Evolutionary conservation across 2,113 vertebrate species (phyloP), one percentile per base, ranked within the genome.

Genomic region (Myrmophylax atrothorax): DNA sequence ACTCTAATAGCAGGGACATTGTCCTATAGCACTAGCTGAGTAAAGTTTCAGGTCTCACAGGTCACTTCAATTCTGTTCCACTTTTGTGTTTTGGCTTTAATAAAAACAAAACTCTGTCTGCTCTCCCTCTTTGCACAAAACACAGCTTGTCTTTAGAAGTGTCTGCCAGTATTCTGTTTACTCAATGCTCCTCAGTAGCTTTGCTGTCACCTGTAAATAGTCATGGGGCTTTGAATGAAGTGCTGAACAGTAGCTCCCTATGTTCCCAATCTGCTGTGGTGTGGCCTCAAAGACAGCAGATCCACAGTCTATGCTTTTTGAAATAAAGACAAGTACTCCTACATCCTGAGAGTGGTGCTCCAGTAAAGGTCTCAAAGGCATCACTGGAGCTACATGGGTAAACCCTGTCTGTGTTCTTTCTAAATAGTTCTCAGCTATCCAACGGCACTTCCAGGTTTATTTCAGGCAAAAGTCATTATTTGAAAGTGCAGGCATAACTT

Each of bases 1-100:
- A 63, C 28, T 68, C 7, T 18, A 42, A 40, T 1, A 74, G 29
- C 37, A 58, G 20, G 31, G 31, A 38, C 1, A 4, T 0, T 14
- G 42, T 25, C 15, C 22, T 59, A 42, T 12, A 62, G 18, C 8
- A 67, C 6, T 14, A 62, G 28, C 35, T 44, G 37, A 68, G 24
- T 20, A 22, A 87, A 64, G 37, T 44, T 87, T 38, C 49, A 76
- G n/a, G 17, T 88, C 28, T 63, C 59, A 86, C 26, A 49, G 37
- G 20, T 46, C 25, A 62, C 14, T 75, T 62, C 11, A 60, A 10
- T 58, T 90, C 55, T 77, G 10, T 58, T 73, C 49, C 23, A 18
- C 14, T 56, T 70, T 6, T 29, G 20, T 4, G 0, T 47, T 84
- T 82, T 56, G 35, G 12, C 35, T 79, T 79, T 60, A 88, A 83